phyloP scores from a whole-genome alignment of 2,113 vertebrate species.

The Plecotus auritus region DNA sequence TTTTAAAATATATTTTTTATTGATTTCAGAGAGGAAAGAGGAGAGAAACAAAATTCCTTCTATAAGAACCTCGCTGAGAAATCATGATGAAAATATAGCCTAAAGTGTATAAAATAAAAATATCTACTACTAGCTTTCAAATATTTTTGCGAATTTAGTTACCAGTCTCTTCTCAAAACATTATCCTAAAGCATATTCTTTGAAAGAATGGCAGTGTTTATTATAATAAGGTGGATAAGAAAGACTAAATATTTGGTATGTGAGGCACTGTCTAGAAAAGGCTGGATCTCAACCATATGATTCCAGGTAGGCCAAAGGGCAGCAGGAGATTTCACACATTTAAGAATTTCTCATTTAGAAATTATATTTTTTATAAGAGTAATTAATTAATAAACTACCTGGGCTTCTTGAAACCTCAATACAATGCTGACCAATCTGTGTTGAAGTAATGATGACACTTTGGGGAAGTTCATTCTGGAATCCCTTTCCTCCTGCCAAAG shows the following conservation, averaged over 20 bases:
- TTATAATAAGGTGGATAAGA: background rate
- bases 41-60: background rate
- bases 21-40: too few relatives aligned
- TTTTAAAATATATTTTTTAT: too few relatives aligned
- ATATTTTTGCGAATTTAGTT: background rate
- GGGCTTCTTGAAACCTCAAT: background rate
- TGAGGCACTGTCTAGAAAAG: background rate
- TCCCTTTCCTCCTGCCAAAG: background rate
- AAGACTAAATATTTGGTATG: background rate
- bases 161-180: background rate
- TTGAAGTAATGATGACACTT: background rate
- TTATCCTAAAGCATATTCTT: background rate
- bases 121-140: background rate
- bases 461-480: background rate
- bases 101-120: background rate
- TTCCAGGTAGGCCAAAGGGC: background rate
- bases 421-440: background rate
- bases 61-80: background rate
- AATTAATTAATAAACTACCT: background rate
- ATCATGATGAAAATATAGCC: background rate
- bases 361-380: background rate
- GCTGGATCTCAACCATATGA: background rate
- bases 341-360: background rate
- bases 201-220: background rate
- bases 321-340: background rate